Evolutionary conservation across 2,888 invertebrate genomes (phyloP), one percentile per base, ranked within the genome.

Genomic region (Lochmaea crataegi): DNA sequence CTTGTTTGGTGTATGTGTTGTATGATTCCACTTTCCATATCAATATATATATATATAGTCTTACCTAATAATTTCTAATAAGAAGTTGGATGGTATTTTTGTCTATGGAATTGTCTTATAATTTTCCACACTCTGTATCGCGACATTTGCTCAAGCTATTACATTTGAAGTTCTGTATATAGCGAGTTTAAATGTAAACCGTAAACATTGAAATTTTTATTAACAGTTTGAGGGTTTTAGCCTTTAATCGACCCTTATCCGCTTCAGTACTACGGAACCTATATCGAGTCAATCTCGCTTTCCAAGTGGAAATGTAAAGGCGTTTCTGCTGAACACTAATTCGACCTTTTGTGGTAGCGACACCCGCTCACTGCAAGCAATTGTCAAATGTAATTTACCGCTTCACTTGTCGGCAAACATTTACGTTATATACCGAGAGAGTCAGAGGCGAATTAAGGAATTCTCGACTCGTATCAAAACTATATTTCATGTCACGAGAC

Each of bases 351-450:
- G 77, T 73, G 78, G 76, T 66, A 64, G 72, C 70, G 75, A 76
- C 76, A 74, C 69, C 65, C 65, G 76, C 71, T 74, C 69, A 72
- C 63, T 48, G 79, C 79, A 80, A 83, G 82, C 82, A 83, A 84
- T 84, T 84, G 84, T 83, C 84, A 83, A 83, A 84, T 83, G 83
- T 84, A 84, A 85, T 85, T 85, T 84, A 83, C 84, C 84, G 84
- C 82, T 80, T 82, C 79, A 80, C 78, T 80, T 80, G 80, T 77
- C 81, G 79, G 78, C 80, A 82, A 80, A 81, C 81, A 83, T 83
- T 82, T 77, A 73, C 80, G 80, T 79, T 68, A 45, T 14, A 12
- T 14, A 12, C 45, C 11, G 18, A 60, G n/a, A n/a, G n/a, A n/a
- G 67, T 58, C 67, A 22, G 11, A 45, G 42, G 14, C 38, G 67